These are phyloP conservation scores for Cololabis saira DNA, from an alignment of 2,113 vertebrate species.

Conservation along the genomic window DNA sequence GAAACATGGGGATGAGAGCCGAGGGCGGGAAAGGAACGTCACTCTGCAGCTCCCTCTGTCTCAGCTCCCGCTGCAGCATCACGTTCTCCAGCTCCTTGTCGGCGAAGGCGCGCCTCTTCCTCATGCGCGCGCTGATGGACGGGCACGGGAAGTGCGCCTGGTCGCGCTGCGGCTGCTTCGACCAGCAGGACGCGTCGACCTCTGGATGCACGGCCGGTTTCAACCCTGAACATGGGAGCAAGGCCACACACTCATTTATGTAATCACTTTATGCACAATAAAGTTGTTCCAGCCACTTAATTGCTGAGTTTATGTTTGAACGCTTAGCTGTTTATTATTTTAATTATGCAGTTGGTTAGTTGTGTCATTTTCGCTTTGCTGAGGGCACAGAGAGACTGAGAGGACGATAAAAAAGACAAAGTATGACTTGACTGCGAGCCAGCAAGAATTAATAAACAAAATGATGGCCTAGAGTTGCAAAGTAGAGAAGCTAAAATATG, in stretches of 20 bases:
- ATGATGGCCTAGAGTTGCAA: conserved; percentile 37
- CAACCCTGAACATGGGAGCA: conserved; percentile 45
- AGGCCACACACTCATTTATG: conserved; percentile 7
- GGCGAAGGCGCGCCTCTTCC: conserved; percentile 78
- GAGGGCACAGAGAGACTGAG: conserved; percentile 17
- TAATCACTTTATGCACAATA: conserved; percentile 8
- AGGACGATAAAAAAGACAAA: conserved; percentile 34
- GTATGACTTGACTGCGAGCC: conserved; percentile 33
- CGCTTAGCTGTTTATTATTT: conserved; percentile 44
- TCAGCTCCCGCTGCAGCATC: conserved; percentile 78
- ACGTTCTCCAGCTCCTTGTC: conserved; percentile 82
- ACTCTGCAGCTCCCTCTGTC: conserved; percentile 70
- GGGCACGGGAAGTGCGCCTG: conserved; percentile 49
- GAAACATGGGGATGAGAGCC: conserved; percentile 47
- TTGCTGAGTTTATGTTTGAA: conserved; percentile 30
- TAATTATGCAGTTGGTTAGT: conserved; percentile 51
- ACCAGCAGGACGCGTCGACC: conserved; percentile 59
- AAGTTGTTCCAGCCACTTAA: conserved; percentile 26
- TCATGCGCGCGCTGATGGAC: conserved; percentile 77
- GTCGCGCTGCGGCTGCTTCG: conserved; percentile 40
- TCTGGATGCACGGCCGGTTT: conserved; percentile 52
- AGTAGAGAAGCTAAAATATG: conserved; percentile 12
- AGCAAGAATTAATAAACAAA: conserved; percentile 40
- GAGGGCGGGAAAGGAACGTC: conserved; percentile 53
- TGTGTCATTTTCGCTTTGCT: conserved; percentile 30